These are phyloP conservation scores for Rhadinocentrus ornatus DNA, from an alignment of 2,797 vertebrate species.

Conservation along the genomic window DNA sequence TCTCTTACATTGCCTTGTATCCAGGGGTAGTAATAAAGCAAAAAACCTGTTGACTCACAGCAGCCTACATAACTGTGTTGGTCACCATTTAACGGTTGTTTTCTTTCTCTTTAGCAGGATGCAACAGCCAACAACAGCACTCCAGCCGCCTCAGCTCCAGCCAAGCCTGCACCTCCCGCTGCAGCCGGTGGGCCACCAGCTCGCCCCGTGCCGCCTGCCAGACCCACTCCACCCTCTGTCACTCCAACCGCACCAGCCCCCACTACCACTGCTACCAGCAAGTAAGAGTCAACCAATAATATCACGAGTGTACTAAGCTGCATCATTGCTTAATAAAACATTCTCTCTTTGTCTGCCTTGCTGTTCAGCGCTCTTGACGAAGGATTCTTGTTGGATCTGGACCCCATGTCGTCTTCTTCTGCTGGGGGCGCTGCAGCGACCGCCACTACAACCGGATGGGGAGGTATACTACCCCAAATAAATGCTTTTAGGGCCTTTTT, in stretches of 20 bases:
- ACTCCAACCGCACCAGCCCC: conserved; percentile 61
- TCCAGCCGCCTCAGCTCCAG: conserved; percentile 83
- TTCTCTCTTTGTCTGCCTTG: conserved; percentile 1
- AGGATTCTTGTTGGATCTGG: conserved; percentile 77
- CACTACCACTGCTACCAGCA: conserved; percentile 41
- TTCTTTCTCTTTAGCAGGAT: conserved; percentile 78
- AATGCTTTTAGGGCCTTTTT: background rate
- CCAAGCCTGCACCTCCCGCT: conserved; percentile 85
- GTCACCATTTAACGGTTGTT: conserved; percentile 4
- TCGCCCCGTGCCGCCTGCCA: conserved; percentile 73
- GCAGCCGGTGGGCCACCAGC: conserved; percentile 78
- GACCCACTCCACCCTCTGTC: conserved; percentile 66
- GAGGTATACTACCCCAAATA: conserved; percentile 82
- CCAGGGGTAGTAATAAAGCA: conserved; percentile 30
- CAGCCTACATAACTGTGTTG: conserved; percentile 27
- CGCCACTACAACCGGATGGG: conserved; percentile 89
- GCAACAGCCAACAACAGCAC: conserved; percentile 91
- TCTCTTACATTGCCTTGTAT: background rate
- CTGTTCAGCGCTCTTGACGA: conserved; percentile 73
- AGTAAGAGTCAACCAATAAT: conserved; percentile 56
- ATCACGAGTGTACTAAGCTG: conserved; percentile 3
- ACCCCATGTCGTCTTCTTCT: conserved; percentile 76
- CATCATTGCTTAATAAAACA: conserved; percentile 2
- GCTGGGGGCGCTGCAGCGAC: conserved; percentile 74
- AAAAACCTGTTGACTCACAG: conserved; percentile 41